Evolutionary conservation across 2,113 vertebrate genomes (phyloP).

Genomic region (Octodon degus): DNA sequence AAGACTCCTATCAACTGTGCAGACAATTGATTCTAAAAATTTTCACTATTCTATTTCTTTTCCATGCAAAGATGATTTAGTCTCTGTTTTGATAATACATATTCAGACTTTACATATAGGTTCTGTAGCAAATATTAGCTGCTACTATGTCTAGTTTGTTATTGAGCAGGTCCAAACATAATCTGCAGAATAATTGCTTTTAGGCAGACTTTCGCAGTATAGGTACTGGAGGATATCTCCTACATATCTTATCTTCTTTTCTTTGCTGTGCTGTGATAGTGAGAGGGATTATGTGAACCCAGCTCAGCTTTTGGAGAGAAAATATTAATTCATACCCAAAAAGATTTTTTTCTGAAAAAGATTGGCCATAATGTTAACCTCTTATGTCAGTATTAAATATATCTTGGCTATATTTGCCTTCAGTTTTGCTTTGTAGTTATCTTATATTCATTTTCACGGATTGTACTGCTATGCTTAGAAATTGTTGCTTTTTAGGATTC

Average conservation of each 20-base stretch:
- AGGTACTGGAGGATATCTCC: background rate
- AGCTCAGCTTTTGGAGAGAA: background rate
- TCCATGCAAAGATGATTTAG: background rate
- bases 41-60: background rate
- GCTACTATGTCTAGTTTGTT: background rate
- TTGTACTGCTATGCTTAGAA: background rate
- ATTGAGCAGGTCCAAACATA: background rate
- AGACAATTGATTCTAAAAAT: background rate
- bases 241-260: background rate
- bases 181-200: constrained; percentile 27
- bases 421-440: background rate
- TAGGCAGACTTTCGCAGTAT: background rate
- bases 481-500: background rate
- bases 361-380: background rate
- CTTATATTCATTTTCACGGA: background rate
- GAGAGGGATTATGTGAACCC: constrained; percentile 21
- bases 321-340: constrained; percentile 34
- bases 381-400: background rate
- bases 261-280: constrained; percentile 16
- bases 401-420: background rate
- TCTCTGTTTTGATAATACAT: background rate
- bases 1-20: background rate
- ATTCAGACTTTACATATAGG: background rate
- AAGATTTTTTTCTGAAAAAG: background rate
- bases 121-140: background rate